These are phyloP conservation scores for Agrenia bidenticulata DNA, from an alignment of 2,888 invertebrate genomes.

Conservation along the genomic window DNA sequence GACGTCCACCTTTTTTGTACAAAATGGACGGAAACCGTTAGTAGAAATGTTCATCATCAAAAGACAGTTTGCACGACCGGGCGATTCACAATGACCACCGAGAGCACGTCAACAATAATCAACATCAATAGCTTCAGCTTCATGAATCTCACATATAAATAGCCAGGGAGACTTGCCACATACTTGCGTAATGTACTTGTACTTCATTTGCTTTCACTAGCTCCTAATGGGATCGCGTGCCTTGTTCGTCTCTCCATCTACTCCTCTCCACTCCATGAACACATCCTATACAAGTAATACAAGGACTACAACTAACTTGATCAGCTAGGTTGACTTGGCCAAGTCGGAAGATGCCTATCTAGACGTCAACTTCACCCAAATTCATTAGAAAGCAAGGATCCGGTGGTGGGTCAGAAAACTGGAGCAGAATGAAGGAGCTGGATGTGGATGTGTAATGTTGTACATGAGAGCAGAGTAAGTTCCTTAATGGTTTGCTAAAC, in stretches of 20 bases:
- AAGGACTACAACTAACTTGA: not conserved
- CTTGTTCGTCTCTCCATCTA: not conserved
- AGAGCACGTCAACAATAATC: not conserved
- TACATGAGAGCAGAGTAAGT: slow-evolving; percentile 8
- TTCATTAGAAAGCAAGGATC: slow-evolving; percentile 20
- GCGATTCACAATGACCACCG: slow-evolving; percentile 12
- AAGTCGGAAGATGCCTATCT: not conserved
- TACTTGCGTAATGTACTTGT: slow-evolving; percentile 1
- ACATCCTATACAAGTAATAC: too few relatives aligned
- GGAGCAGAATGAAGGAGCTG: slow-evolving; percentile 13
- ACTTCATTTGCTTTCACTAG: not conserved
- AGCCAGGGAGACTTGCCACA: slow-evolving; percentile 1
- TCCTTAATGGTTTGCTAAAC: slow-evolving; percentile 13
- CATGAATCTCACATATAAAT: not conserved
- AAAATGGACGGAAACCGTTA: slow-evolving; percentile 17
- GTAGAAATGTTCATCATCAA: slow-evolving; percentile 14
- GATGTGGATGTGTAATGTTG: too few relatives aligned
- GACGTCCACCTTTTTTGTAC: not conserved
- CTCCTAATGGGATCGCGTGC: slow-evolving; percentile 21
- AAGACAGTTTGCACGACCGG: slow-evolving; percentile 19
- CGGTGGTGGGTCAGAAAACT: slow-evolving; percentile 8
- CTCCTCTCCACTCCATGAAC: too few relatives aligned
- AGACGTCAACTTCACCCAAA: slow-evolving; percentile 15
- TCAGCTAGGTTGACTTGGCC: not conserved
- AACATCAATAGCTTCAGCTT: slow-evolving; percentile 14